These are phyloP conservation scores for Eulemur rubriventer DNA, from an alignment of 2,797 vertebrate genomes.

Conservation along the genomic window DNA sequence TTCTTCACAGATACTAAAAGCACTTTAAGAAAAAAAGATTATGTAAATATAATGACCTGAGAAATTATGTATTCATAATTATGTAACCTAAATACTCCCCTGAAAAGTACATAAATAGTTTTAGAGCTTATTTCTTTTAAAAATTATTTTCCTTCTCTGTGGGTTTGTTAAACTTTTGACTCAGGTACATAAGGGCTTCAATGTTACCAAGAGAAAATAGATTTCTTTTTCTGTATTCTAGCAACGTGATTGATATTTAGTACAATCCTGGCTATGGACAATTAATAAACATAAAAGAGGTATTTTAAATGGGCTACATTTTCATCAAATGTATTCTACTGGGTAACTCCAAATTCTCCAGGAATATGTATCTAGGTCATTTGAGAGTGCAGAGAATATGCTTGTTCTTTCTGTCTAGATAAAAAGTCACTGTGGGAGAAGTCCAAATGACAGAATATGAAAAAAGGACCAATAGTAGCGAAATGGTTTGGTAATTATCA, in stretches of 20 bases:
- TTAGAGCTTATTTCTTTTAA: neutral
- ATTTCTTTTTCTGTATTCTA: neutral
- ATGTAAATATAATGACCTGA: conserved; percentile 77
- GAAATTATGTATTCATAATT: conserved; percentile 76
- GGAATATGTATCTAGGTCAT: conserved; percentile 8
- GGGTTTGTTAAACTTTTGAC: neutral
- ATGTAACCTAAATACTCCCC: conserved; percentile 71
- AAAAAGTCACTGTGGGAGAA: neutral
- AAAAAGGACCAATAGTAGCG: neutral
- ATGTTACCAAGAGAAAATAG: neutral
- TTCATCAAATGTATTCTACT: neutral
- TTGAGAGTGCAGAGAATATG: neutral
- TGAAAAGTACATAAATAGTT: conserved; percentile 68
- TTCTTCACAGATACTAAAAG: conserved; percentile 75
- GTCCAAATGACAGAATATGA: neutral
- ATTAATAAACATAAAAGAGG: conserved; percentile 40
- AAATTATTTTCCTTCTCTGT: neutral
- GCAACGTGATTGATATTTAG: neutral
- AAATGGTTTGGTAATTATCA: neutral
- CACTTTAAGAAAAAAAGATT: conserved; percentile 72
- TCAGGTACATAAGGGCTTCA: neutral
- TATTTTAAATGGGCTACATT: neutral
- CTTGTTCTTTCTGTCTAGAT: neutral
- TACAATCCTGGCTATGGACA: neutral
- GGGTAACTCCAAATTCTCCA: neutral